phyloP scores from a whole-genome alignment of 1,140 invertebrate species.

The Drosophila subpulchrella region DNA sequence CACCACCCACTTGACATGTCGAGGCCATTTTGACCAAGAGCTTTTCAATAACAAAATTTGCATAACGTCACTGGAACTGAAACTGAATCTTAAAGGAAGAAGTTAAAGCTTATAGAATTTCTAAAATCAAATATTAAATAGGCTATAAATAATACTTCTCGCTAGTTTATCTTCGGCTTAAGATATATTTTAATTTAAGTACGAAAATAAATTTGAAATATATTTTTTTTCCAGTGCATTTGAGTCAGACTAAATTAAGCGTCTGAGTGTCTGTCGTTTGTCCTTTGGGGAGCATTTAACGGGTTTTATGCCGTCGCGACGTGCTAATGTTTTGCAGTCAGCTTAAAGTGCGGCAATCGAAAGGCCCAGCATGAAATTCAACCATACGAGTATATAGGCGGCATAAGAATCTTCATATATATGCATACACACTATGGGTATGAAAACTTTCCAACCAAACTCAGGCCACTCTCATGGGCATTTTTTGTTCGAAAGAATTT shows the following conservation, averaged over 20 bases:
- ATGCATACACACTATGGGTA: constrained; percentile 16
- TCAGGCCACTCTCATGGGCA: constrained; percentile 36
- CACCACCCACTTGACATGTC: constrained; percentile 28
- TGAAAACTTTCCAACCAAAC: constrained; percentile 41
- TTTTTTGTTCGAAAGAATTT: constrained; percentile 60
- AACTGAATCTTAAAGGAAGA: too few relatives aligned
- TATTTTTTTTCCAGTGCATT: background rate
- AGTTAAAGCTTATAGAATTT: background rate
- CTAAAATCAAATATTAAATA: too few relatives aligned
- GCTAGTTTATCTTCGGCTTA: background rate
- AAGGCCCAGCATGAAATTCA: constrained; percentile 22
- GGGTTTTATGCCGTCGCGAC: constrained; percentile 66
- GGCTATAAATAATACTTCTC: too few relatives aligned
- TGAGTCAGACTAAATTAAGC: constrained; percentile 42
- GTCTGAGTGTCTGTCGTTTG: constrained; percentile 33
- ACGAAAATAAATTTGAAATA: background rate
- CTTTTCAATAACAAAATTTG: constrained; percentile 62
- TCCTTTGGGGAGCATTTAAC: constrained; percentile 59
- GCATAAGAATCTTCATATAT: constrained; percentile 5
- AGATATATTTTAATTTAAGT: background rate
- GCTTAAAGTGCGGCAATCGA: constrained; percentile 23
- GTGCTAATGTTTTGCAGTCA: constrained; percentile 59
- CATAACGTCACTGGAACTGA: constrained; percentile 34
- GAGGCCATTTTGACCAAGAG: constrained; percentile 40
- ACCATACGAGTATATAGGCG: background rate